A percentile compares a stretch with the other conserved stretches of the same genome.
phyloP scores from a whole-genome alignment of 2,888 invertebrate genomes.

The Hecatera dysodea region DNA sequence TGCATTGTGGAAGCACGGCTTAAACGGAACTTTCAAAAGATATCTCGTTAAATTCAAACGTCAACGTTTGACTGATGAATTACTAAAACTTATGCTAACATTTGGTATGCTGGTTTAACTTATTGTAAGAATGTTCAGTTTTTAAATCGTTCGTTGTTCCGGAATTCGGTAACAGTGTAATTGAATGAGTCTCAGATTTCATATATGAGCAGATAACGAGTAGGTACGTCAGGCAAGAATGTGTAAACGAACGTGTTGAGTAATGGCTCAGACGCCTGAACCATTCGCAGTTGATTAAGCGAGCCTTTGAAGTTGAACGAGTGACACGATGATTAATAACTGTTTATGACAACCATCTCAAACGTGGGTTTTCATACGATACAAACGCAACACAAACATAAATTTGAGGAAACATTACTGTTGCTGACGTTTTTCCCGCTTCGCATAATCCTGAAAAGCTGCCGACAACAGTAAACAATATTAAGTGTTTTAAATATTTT shows the following conservation, averaged over 20 bases:
- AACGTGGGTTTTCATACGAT: slow-evolving; percentile 73
- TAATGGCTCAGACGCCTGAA: slow-evolving; percentile 82
- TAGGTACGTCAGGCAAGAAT: slow-evolving; percentile 81
- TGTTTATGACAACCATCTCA: slow-evolving; percentile 84
- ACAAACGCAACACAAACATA: slow-evolving; percentile 70
- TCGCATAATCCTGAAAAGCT: slow-evolving; percentile 67
- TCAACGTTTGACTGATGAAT: slow-evolving; percentile 70
- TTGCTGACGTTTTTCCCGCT: slow-evolving; percentile 61
- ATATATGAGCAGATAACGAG: slow-evolving; percentile 72
- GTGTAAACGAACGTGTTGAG: slow-evolving; percentile 83
- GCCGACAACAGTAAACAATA: slow-evolving; percentile 66
- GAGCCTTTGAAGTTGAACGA: slow-evolving; percentile 84
- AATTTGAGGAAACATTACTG: slow-evolving; percentile 63
- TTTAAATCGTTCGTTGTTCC: slow-evolving; percentile 35
- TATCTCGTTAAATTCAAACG: slow-evolving; percentile 65
- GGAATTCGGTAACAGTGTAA: slow-evolving; percentile 61
- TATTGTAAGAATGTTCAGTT: slow-evolving; percentile 31
- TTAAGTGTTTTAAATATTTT: slow-evolving; percentile 60
- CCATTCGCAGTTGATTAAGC: slow-evolving; percentile 88
- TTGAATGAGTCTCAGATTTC: slow-evolving; percentile 74
- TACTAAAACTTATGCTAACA: slow-evolving; percentile 62
- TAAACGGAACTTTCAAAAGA: slow-evolving; percentile 67
- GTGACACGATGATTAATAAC: slow-evolving; percentile 87
- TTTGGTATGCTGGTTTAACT: slow-evolving; percentile 25
- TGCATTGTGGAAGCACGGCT: slow-evolving; percentile 70